phyloP scores from a whole-genome alignment of 2,797 vertebrate species.

The Phrynocephalus vlangalii region DNA sequence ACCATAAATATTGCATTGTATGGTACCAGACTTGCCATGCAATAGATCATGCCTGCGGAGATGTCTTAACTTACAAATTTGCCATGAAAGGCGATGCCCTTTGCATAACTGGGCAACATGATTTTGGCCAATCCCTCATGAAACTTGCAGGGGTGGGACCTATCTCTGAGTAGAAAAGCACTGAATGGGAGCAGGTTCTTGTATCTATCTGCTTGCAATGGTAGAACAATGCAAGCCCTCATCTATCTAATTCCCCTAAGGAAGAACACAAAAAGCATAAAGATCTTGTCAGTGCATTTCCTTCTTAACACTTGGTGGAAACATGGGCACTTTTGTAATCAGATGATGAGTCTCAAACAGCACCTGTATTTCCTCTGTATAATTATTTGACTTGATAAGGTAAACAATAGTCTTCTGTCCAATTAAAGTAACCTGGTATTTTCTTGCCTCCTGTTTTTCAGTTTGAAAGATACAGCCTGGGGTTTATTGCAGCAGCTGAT shows the following conservation, averaged over 20 bases:
- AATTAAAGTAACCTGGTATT: constrained; percentile 71
- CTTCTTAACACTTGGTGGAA: constrained; percentile 36
- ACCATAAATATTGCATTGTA: no score
- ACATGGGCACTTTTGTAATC: constrained; percentile 69
- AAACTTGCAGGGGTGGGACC: background rate
- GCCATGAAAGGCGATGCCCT: no score
- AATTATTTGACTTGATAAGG: constrained; percentile 68
- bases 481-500: constrained; percentile 51
- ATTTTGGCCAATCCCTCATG: background rate
- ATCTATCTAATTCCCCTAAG: constrained; percentile 5
- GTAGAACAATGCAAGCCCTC: constrained; percentile 2
- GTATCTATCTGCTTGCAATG: background rate
- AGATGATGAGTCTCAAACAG: constrained; percentile 71
- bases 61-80: no score
- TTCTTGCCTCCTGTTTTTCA: constrained; percentile 63
- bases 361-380: constrained; percentile 79
- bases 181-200: constrained; percentile 12
- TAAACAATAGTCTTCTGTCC: constrained; percentile 74
- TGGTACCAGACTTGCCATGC: no score
- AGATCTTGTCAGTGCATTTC: constrained; percentile 21
- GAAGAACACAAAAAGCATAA: constrained; percentile 2
- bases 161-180: background rate
- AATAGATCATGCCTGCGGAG: no score
- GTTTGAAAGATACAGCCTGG: constrained; percentile 62
- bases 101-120: no score